Conservation (phyloP, 2,113 vertebrate genomes). For the Daphoenositta chrysoptera region DNA sequence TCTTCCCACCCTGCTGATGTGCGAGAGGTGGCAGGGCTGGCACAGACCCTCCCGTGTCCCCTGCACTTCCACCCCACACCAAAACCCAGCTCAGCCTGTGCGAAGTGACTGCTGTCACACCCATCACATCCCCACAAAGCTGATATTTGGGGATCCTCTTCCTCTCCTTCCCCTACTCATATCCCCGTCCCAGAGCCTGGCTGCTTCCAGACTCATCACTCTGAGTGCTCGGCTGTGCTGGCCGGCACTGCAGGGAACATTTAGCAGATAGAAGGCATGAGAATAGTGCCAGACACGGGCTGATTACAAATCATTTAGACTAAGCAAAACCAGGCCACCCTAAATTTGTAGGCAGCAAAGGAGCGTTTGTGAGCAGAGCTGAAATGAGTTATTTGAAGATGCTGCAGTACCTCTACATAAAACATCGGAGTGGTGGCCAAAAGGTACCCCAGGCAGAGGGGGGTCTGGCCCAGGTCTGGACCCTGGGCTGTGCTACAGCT, state of each 20-base stretch:
- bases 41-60: background rate
- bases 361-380: background rate
- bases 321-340: background rate
- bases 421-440: background rate
- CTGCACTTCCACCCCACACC: rapidly evolving
- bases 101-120: background rate
- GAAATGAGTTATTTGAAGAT: background rate
- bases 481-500: background rate
- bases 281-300: background rate
- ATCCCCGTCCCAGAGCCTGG: background rate
- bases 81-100: background rate
- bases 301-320: background rate
- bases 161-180: background rate
- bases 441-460: background rate
- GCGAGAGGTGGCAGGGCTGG: background rate
- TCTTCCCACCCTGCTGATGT: rapidly evolving
- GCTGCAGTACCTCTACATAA: background rate
- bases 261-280: background rate
- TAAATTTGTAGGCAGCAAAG: background rate
- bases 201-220: background rate
- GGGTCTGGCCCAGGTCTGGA: background rate
- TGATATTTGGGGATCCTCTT: background rate
- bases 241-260: background rate
- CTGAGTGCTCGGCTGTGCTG: background rate
- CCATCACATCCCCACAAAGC: background rate